Conservation (phyloP, 1,140 invertebrate genomes). For the Ectropis grisescens region DNA sequence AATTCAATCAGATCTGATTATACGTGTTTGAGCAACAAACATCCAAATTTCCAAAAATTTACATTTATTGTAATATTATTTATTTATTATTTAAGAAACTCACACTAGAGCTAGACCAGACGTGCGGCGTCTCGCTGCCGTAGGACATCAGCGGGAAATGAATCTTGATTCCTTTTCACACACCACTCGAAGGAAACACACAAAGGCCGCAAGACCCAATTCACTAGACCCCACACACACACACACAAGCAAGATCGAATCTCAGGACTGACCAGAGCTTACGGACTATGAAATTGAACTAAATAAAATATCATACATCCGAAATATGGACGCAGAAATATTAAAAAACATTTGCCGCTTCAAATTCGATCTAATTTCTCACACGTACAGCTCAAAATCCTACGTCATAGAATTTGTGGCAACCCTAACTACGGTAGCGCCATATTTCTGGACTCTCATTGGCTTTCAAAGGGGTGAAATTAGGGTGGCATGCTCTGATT, state of each 20-base stretch:
- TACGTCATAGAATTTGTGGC: conserved; percentile 1
- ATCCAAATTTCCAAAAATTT: no score
- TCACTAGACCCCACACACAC: background rate
- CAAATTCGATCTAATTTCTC: no score
- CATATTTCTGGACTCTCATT: conserved; percentile 46
- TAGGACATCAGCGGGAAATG: conserved; percentile 69
- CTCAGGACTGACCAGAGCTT: no score
- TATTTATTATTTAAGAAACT: no score
- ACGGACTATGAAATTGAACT: conserved; percentile 22
- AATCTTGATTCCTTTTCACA: conserved; percentile 55
- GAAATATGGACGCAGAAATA: conserved; percentile 32
- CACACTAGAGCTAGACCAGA: conserved; percentile 59
- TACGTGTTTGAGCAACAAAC: no score
- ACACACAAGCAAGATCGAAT: no score
- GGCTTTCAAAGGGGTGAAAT: conserved; percentile 26
- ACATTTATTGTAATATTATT: no score
- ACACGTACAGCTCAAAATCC: conserved; percentile 13
- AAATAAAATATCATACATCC: conserved; percentile 46
- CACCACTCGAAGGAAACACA: conserved; percentile 26
- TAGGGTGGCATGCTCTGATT: conserved; percentile 33
- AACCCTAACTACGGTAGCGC: conserved; percentile 23
- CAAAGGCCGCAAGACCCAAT: conserved; percentile 1
- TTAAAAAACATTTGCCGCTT: no score
- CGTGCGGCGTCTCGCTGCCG: conserved; percentile 62
- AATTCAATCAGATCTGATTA: no score